phyloP scores from a whole-genome alignment of 2,888 invertebrate genomes.

The Ferdinandea cuprea region DNA sequence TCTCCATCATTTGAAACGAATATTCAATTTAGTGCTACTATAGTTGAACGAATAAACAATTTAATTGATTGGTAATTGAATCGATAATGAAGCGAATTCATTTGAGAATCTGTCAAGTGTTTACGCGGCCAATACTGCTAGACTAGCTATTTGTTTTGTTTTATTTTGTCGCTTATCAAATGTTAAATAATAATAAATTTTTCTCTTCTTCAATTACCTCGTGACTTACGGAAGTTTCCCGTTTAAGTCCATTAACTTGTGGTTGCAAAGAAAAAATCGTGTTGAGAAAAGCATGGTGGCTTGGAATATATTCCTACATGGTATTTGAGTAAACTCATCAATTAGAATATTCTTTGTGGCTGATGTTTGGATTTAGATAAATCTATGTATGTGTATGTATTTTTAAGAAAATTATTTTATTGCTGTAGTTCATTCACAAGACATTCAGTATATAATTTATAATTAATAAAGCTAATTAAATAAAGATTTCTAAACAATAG shows the following conservation, averaged over 20 bases:
- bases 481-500: too few species aligned
- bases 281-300: constrained; percentile 4
- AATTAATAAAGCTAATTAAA: too few species aligned
- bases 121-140: not conserved
- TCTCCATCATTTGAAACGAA: not conserved
- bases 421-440: too few species aligned
- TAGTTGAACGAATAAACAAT: constrained; percentile 7
- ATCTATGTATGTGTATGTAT: not conserved
- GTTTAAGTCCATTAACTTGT: constrained; percentile 12
- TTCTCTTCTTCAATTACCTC: constrained; percentile 17
- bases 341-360: not conserved
- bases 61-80: constrained; percentile 58
- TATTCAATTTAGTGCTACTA: constrained; percentile 19
- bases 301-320: not conserved
- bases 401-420: too few species aligned
- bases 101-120: constrained; percentile 18
- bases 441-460: too few species aligned
- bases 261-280: not conserved
- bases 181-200: constrained; percentile 5
- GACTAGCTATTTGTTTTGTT: too few species aligned
- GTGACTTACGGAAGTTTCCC: not conserved
- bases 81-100: constrained; percentile 34
- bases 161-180: constrained; percentile 22
- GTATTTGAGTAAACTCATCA: constrained; percentile 2
- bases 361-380: constrained; percentile 14